Evolutionary conservation across 1,140 invertebrate species (phyloP), one percentile per base, ranked within the genome.

Genomic region (Zaprionus inermis): DNA sequence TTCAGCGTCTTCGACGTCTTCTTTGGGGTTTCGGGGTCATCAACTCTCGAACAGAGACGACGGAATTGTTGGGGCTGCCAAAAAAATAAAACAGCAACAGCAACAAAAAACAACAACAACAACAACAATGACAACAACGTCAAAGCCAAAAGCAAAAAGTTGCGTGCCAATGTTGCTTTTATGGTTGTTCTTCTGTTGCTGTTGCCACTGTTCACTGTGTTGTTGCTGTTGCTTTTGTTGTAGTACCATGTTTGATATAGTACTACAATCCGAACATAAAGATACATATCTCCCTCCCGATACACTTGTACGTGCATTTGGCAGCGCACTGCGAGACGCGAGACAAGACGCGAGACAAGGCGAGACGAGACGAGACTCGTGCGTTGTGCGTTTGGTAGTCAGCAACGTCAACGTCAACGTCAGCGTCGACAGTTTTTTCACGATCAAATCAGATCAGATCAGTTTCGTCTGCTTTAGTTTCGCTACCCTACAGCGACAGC

Each of bases 11-110:
- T 61, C 66, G 44, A 59, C 67, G 51, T 54, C 32, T 79, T 80
- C 58, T 73, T 76, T 83, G 68, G 81, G 76, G 64, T 83, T 83
- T 83, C 81, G 73, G 81, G 81, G 81, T 83, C 81, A 84, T 78
- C 64, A 72, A 65, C 79, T 81, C 65, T 71, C 54, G 38, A 72
- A 28, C 24, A 28, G 36, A 58, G 14, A 57, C 44, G 14, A 57
- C 44, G 46, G 61, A 74, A 74, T 70, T 74, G 57, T 63, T 44
- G 38, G 49, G 54, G 28, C 14, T 51, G 44, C 44, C 59, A 75
- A 75, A 64, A 75, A 61, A 16, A n/a, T 44, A 56, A n/a, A 44
- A 46, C n/a, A n/a, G n/a, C n/a, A n/a, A n/a, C n/a, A n/a, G n/a
- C n/a, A 55, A 56, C 18, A 9, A 46, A 32, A 66, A 65, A 41